A percentile compares a stretch with the other conserved stretches of the same genome.
These are phyloP conservation scores for Sarcophilus harrisii DNA, from an alignment of 2,797 vertebrate species.

Conservation along the genomic window DNA sequence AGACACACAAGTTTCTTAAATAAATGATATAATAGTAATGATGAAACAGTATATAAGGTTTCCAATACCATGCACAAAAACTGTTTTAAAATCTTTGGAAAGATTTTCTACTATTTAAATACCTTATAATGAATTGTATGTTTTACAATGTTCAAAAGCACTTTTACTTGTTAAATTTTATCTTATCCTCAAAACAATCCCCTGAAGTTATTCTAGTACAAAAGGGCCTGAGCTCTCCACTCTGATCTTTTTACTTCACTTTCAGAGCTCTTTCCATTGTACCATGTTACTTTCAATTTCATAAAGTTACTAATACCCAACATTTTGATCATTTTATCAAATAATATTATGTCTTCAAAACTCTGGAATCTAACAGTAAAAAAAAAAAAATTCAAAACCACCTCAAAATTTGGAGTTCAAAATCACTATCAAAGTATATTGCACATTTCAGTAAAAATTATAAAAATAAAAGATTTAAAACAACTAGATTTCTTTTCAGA, in stretches of 20 bases:
- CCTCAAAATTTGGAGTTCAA: slow-evolving; percentile 22
- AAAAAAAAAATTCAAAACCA: slow-evolving; percentile 51
- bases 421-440: neutral
- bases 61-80: neutral
- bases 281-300: neutral
- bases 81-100: slow-evolving; percentile 13
- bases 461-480: slow-evolving; percentile 49
- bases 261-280: neutral
- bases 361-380: slow-evolving; percentile 34
- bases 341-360: slow-evolving; percentile 1
- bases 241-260: neutral
- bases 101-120: slow-evolving; percentile 31
- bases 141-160: neutral
- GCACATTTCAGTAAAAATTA: slow-evolving; percentile 49
- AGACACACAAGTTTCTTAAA: neutral
- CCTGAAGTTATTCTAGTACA: neutral
- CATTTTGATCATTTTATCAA: slow-evolving; percentile 36
- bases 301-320: slow-evolving; percentile 27
- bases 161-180: neutral
- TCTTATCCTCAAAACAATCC: neutral
- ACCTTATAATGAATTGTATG: neutral
- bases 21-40: neutral
- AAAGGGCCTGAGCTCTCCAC: neutral
- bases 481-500: slow-evolving; percentile 23
- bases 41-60: neutral